Percentiles rank a stretch among this genome's conserved stretches.
These are phyloP conservation scores for Drosophila nannoptera DNA, from an alignment of 1,140 invertebrate genomes.

Conservation along the genomic window DNA sequence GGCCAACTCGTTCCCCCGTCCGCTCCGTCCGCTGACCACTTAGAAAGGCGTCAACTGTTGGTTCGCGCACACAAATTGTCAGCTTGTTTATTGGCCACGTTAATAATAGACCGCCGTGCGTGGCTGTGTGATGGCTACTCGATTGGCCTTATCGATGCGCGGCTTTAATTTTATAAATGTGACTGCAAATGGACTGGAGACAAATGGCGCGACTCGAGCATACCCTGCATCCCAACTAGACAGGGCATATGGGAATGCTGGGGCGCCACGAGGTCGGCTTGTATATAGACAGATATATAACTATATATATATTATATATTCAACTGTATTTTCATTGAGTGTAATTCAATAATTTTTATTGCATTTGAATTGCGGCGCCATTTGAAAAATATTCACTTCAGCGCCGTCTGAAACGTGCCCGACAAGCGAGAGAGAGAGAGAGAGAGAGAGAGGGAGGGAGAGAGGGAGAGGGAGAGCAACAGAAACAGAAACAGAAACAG, in stretches of 20 bases:
- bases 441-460: neutral
- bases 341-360: constrained; percentile 28
- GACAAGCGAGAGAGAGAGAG: constrained; percentile 1
- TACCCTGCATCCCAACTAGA: no score
- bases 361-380: constrained; percentile 17
- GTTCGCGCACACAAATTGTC: constrained; percentile 37
- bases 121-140: neutral
- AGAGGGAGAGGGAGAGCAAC: neutral
- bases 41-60: constrained; percentile 53
- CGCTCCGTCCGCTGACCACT: constrained; percentile 14
- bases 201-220: neutral
- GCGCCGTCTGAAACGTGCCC: constrained; percentile 1
- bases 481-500: constrained; percentile 3
- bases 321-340: neutral
- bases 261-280: neutral
- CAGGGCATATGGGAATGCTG: neutral
- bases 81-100: constrained; percentile 56
- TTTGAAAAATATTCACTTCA: constrained; percentile 16
- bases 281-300: neutral
- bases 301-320: neutral
- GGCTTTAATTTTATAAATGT: constrained; percentile 1
- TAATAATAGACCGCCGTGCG: constrained; percentile 39
- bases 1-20: constrained; percentile 30
- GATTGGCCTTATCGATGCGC: neutral
- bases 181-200: no score